A percentile compares a stretch with the other conserved stretches of the same genome.
Conservation (phyloP, 2,797 vertebrate genomes). For the Propithecus deckenii region DNA sequence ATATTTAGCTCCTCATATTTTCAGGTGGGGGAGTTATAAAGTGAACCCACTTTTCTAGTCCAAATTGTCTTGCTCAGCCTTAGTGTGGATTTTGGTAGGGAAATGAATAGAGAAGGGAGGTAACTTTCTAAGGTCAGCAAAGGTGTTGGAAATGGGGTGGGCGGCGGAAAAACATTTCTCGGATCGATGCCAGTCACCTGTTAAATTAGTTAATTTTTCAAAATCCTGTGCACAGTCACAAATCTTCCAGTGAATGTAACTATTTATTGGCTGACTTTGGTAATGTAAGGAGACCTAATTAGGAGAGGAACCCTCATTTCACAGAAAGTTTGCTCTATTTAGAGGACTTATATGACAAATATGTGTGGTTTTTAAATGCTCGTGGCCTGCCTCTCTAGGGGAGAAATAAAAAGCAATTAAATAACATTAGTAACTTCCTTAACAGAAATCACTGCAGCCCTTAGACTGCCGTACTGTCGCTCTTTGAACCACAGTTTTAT, state of each 20-base stretch:
- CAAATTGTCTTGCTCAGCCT: background rate
- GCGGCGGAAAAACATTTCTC: background rate
- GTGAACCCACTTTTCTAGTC: background rate
- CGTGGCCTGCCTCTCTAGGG: background rate
- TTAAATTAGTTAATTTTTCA: constrained; percentile 12
- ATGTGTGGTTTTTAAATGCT: constrained; percentile 36
- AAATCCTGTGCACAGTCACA: background rate
- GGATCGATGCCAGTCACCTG: constrained; percentile 1
- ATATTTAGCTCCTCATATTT: background rate
- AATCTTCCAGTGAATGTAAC: background rate
- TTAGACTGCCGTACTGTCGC: background rate
- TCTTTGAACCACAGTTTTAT: background rate
- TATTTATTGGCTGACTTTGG: constrained; percentile 22
- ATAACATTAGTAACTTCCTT: constrained; percentile 28
- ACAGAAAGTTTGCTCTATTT: background rate
- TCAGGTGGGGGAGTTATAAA: background rate
- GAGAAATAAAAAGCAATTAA: constrained; percentile 39
- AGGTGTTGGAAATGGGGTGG: background rate
- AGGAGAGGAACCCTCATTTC: background rate
- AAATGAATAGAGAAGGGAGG: background rate
- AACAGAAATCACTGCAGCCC: background rate
- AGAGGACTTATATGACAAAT: background rate
- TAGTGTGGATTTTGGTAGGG: background rate
- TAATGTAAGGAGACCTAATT: background rate
- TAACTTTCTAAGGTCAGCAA: background rate